A percentile compares a stretch with the other conserved stretches of the same genome.
phyloP scores from a whole-genome alignment of 2,888 invertebrate genomes.

The Agrilus cyanescens region DNA sequence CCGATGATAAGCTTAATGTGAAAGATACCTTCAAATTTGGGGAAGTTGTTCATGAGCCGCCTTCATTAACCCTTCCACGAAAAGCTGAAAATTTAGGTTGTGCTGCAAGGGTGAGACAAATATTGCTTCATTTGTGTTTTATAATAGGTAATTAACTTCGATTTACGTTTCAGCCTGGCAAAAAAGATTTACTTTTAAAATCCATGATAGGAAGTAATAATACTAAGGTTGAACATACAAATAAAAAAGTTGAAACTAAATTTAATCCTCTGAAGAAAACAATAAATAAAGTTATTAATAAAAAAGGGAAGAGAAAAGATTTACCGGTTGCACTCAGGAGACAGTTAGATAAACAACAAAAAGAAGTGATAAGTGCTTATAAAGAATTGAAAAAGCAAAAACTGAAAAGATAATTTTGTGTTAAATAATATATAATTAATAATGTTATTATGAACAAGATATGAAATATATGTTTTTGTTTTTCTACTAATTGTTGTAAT shows the following conservation, averaged over 20 bases:
- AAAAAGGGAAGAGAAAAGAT: conserved; percentile 49
- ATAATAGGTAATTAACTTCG: neutral
- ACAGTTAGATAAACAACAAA: conserved; percentile 47
- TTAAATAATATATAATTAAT: too few relatives aligned
- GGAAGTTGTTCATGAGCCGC: conserved; percentile 63
- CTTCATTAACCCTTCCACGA: conserved; percentile 45
- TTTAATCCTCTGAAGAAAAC: conserved; percentile 21
- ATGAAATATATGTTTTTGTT: too few relatives aligned
- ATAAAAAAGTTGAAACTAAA: conserved; percentile 27
- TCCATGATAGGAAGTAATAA: conserved; percentile 32
- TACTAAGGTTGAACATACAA: neutral
- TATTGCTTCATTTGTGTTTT: neutral
- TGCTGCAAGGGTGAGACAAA: conserved; percentile 20
- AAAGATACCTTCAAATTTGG: conserved; percentile 62
- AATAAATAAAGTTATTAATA: conserved; percentile 29
- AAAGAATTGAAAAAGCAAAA: conserved; percentile 39
- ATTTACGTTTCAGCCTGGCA: conserved; percentile 46
- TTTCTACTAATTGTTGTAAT: too few relatives aligned
- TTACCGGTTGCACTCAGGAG: conserved; percentile 44
- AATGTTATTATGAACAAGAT: too few relatives aligned
- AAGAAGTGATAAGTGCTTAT: conserved; percentile 47
- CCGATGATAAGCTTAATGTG: conserved; percentile 38
- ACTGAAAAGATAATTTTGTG: neutral
- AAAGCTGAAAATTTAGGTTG: conserved; percentile 30
- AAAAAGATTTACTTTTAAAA: conserved; percentile 49